Base-by-base conservation (phyloP, 2,797 vertebrate species). In the Fistularia tabacaria region DNA sequence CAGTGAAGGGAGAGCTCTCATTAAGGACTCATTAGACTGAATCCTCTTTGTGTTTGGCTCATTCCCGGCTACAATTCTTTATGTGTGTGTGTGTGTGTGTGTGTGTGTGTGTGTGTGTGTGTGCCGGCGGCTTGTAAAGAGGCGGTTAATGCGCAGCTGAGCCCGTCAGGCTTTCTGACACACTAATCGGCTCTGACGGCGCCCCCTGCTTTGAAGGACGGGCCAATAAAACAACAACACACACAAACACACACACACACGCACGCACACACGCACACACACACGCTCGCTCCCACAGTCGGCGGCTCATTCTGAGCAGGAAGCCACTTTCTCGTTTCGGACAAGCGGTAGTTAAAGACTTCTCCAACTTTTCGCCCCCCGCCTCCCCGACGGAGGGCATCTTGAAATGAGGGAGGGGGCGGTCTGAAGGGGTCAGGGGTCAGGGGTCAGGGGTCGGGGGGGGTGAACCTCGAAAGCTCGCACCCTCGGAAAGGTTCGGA, bases 171-270 rank as follows among this genome's bases (percentile, higher is more conserved):
- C 83, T 90, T 90, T 90, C 73, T 90, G 9, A 5, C 57, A 50
- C 9, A 69, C 80, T 92, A 93, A 94, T 91, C 80, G 69, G 64
- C 73, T 44, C 11, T 85, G 93, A 91, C 92, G 92, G 82, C 36
- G 51, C 46, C 11, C 65, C 52, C 57, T 43, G 3, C 47, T 54
- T 64, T 12, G 50, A n/a, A 54, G 73, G 74, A 46, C 13, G 4
- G 74, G 61, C 76, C 66, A 54, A 73, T 63, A 62, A 69, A 67
- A 57, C 14, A 10, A 41, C 15, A 49, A 51, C 40, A 53, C 15
- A 38, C 14, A 58, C 54, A 60, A 54, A 36, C 54, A 38, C 41
- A 45, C 39, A 51, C 54, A 53, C 52, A 54, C 54, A 46, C 51
- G 7, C 25, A 51, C 41, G 46, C 25, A 46, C 49, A 52, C 40